Base-by-base conservation (phyloP, 2,797 vertebrate species). In the Tympanoctomys barrerae region DNA sequence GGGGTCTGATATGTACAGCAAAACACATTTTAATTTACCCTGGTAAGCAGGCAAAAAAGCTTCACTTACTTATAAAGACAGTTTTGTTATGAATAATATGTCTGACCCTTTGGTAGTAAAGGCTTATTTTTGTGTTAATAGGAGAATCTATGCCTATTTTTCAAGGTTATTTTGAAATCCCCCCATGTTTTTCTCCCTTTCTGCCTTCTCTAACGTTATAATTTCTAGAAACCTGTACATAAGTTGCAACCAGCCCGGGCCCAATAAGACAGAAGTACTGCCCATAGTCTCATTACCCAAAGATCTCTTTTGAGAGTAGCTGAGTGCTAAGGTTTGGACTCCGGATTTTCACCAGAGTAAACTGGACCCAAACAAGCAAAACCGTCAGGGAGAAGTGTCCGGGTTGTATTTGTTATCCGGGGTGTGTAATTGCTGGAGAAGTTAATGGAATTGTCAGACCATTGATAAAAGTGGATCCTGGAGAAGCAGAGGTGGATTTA, bases 401-500 rank as follows among this genome's bases (percentile, higher is more conserved):
- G 49, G 87, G 81, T 84, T 92, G 87, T 95, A 95, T 97, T 97
- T 97, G 93, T 80, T 98, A 94, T 73, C 92, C 84, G 0, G 0
- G 91, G 82, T 97, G 94, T 97, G 87, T 97, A 97, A 98, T 96
- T 95, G 95, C 83, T 64, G 54, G 80, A 92, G 93, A 96, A 98
- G 90, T 97, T 98, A 98, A 98, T 98, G 97, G 96, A 98, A 98
- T 96, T 98, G 96, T 97, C 97, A 97, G 90, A 81, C 80, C 57
- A 91, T 88, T 96, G 97, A 95, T 94, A 97, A 95, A 96, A 97
- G 88, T 87, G 66, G 80, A 52, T 85, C 31, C 80, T 86, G 90
- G 98, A 97, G 97, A 97, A 95, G 95, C 96, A 97, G 97, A 97
- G 86, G 94, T 97, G 97, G 97, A 98, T 97, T 95, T 98, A 98